Conservation (phyloP, 2,797 vertebrate species). For the Somateria mollissima region DNA sequence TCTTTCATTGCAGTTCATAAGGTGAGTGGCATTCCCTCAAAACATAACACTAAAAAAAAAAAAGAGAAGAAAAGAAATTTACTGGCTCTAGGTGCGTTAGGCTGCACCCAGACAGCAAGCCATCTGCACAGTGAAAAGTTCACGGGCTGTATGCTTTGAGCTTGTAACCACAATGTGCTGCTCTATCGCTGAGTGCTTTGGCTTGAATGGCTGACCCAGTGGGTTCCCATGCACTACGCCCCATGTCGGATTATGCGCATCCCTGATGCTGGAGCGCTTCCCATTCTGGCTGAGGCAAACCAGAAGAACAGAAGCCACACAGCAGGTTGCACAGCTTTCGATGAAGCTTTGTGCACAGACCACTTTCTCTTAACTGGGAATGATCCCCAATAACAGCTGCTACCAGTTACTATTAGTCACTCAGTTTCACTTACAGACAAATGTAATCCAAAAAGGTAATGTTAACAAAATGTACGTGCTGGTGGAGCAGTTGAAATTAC, state of each 20-base stretch:
- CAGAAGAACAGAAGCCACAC: conserved; percentile 35
- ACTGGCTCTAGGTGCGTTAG: not conserved
- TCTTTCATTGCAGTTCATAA: not conserved
- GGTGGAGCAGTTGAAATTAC: not conserved
- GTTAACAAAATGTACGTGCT: not conserved
- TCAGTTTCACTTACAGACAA: conserved; percentile 1
- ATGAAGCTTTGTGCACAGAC: not conserved
- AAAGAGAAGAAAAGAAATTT: not conserved
- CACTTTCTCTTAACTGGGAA: not conserved
- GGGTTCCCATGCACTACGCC: conserved; percentile 17
- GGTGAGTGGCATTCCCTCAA: not conserved
- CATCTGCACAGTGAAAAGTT: conserved; percentile 21
- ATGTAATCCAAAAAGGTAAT: not conserved
- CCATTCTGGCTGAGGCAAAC: conserved; percentile 23
- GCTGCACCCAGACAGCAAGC: not conserved
- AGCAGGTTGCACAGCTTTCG: conserved; percentile 26
- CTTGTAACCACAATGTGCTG: not conserved
- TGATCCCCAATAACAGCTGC: conserved; percentile 18
- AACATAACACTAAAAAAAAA: not conserved
- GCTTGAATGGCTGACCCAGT: not conserved
- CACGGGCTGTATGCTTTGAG: not conserved
- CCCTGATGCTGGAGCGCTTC: not conserved
- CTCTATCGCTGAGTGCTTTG: conserved; percentile 17
- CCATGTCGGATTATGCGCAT: not conserved
- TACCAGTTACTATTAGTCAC: not conserved